Conservation (phyloP, 30 jellyfish, hydroid and myxozoan species). For the Cassiopea andromeda region DNA sequence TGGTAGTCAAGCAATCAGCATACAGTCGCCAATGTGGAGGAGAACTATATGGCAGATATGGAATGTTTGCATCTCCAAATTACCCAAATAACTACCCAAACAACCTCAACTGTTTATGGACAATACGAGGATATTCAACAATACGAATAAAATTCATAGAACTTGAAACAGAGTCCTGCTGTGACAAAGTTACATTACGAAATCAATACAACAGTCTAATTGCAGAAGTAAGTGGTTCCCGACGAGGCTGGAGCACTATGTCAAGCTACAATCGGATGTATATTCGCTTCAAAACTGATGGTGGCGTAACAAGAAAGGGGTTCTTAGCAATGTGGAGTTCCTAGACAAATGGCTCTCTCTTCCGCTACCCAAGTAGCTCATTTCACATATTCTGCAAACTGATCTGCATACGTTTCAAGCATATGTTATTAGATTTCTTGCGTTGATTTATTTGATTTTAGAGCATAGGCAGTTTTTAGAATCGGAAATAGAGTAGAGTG, state of each 20-base stretch:
- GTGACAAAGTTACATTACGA: slow-evolving; percentile 1
- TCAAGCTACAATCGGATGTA: neutral
- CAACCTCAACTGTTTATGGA: slow-evolving; percentile 14
- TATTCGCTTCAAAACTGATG: slow-evolving; percentile 4
- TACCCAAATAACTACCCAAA: slow-evolving; percentile 7
- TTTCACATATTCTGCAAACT: too few relatives aligned
- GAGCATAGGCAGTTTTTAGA: too few relatives aligned
- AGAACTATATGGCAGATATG: slow-evolving; percentile 9
- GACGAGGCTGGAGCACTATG: neutral
- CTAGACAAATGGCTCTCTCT: neutral
- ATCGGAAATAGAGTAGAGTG: too few relatives aligned
- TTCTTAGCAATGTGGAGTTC: slow-evolving; percentile 26
- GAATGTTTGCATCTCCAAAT: slow-evolving; percentile 41
- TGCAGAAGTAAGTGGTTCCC: slow-evolving; percentile 9
- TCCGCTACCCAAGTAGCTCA: too few relatives aligned
- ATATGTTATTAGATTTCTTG: too few relatives aligned
- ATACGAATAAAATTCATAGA: neutral
- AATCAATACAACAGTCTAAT: neutral
- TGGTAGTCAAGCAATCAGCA: slow-evolving; percentile 17
- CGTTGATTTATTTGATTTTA: too few relatives aligned
- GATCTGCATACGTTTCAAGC: too few relatives aligned
- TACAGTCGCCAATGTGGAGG: slow-evolving; percentile 39
- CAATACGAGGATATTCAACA: neutral
- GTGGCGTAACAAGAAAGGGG: neutral
- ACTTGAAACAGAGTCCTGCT: slow-evolving; percentile 15